These are phyloP conservation scores for Cyprinodon tularosa DNA, from an alignment of 2,113 vertebrate species.

Conservation along the genomic window DNA sequence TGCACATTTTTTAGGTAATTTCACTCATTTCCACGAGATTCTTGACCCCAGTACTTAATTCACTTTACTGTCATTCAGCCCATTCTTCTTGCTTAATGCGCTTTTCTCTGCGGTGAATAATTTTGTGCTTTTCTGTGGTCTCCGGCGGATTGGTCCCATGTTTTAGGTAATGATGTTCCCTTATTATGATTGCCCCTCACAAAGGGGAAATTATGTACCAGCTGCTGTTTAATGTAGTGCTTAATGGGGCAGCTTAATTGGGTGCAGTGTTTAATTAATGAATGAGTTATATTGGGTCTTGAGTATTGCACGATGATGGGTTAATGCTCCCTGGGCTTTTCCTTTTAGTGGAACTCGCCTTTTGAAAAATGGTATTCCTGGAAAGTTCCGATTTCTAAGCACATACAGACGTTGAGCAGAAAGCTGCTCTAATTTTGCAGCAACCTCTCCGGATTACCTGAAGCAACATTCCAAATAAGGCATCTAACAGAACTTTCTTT, in stretches of 20 bases:
- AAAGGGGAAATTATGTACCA: slow-evolving; percentile 72
- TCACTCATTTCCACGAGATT: slow-evolving; percentile 37
- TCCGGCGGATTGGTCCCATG: slow-evolving; percentile 56
- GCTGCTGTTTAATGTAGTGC: slow-evolving; percentile 80
- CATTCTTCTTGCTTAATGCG: slow-evolving; percentile 64
- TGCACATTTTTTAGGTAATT: slow-evolving; percentile 37
- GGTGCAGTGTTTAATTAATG: slow-evolving; percentile 80
- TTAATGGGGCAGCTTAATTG: slow-evolving; percentile 81
- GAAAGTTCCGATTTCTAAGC: slow-evolving; percentile 2
- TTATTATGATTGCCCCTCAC: slow-evolving; percentile 72
- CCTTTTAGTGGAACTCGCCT: slow-evolving; percentile 18
- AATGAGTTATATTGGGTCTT: slow-evolving; percentile 73
- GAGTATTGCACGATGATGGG: slow-evolving; percentile 49
- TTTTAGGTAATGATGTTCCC: slow-evolving; percentile 73
- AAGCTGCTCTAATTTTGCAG: slow-evolving; percentile 31
- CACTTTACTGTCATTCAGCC: slow-evolving; percentile 48
- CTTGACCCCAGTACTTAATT: slow-evolving; percentile 55
- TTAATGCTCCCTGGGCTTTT: slow-evolving; percentile 53
- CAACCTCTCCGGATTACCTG: slow-evolving; percentile 18
- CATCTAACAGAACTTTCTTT: no score
- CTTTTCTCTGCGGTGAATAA: slow-evolving; percentile 43
- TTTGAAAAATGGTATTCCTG: slow-evolving; percentile 14
- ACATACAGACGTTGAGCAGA: neutral
- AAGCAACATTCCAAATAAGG: slow-evolving; percentile 18
- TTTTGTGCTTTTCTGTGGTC: slow-evolving; percentile 54